These are phyloP conservation scores for Falco columbarius DNA, from an alignment of 2,797 vertebrate species.

Conservation along the genomic window DNA sequence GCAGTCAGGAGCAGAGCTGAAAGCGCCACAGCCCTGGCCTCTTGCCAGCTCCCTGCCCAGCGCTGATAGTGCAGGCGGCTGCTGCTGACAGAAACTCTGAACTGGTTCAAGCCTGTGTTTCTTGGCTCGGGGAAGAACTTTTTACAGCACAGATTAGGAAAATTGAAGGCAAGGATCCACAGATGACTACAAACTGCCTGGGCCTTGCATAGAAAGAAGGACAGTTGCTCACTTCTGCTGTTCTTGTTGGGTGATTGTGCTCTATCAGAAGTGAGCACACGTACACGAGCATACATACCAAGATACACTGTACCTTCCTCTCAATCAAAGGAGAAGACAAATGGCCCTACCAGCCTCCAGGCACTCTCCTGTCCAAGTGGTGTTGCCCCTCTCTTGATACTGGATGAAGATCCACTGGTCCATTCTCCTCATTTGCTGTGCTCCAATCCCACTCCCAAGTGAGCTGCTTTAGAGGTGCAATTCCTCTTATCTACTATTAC, in stretches of 20 bases:
- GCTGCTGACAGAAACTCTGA: not conserved
- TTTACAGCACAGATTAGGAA: not conserved
- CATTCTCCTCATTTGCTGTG: not conserved
- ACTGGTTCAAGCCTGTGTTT: not conserved
- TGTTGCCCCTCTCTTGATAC: not conserved
- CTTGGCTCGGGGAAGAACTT: not conserved
- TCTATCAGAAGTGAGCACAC: not conserved
- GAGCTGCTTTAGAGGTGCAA: not conserved
- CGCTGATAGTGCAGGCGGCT: not conserved
- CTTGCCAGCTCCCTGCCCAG: not conserved
- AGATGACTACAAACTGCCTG: not conserved
- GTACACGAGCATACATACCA: accelerated
- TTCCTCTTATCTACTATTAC: not conserved
- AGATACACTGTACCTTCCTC: not conserved
- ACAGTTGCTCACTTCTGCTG: not conserved
- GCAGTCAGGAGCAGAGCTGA: not conserved
- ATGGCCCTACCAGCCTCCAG: not conserved
- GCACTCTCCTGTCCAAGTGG: not conserved
- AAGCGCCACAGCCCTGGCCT: not conserved
- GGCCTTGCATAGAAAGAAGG: not conserved
- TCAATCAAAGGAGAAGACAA: not conserved
- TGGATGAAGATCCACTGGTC: not conserved
- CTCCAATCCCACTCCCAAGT: not conserved
- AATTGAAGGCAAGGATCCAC: not conserved
- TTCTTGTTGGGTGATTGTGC: not conserved